These are phyloP conservation scores for Tanypteryx hageni DNA, from an alignment of 2,888 invertebrate genomes.

Conservation along the genomic window DNA sequence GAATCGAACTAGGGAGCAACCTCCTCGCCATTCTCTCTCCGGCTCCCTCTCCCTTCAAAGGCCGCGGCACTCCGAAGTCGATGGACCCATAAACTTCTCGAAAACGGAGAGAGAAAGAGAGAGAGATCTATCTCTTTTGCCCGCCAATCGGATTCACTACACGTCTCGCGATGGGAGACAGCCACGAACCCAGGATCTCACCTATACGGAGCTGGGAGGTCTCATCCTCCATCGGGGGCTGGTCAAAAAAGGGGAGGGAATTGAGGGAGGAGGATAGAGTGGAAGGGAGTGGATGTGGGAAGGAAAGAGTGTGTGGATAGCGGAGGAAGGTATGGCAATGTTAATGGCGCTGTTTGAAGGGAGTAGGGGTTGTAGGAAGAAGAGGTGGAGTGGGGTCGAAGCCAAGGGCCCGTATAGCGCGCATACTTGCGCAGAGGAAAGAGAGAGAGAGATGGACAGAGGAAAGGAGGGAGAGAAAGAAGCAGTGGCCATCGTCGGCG, in stretches of 20 bases:
- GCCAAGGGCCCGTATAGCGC: conserved; percentile 30
- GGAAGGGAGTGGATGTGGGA: background rate
- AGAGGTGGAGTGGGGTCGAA: conserved; percentile 18
- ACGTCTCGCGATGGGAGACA: background rate
- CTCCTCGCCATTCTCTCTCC: background rate
- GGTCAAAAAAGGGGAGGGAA: conserved; percentile 10
- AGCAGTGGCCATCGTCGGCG: conserved; percentile 50
- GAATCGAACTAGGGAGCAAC: background rate
- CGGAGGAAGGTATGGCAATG: conserved; percentile 1
- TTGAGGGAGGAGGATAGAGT: background rate
- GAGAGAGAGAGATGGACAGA: background rate
- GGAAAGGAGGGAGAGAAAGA: background rate
- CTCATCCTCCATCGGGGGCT: background rate
- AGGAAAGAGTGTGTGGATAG: background rate
- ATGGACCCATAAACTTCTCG: background rate
- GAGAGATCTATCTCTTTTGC: background rate
- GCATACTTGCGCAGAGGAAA: conserved; percentile 12
- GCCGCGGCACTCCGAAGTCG: background rate
- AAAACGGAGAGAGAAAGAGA: background rate
- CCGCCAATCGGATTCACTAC: conserved; percentile 12
- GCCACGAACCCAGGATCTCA: conserved; percentile 3
- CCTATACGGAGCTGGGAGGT: conserved; percentile 7
- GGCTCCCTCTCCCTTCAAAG: background rate
- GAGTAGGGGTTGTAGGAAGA: background rate
- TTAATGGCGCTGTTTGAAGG: conserved; percentile 17